phyloP scores from a whole-genome alignment of 2,113 vertebrate genomes.

The Nothoprocta perdicaria region DNA sequence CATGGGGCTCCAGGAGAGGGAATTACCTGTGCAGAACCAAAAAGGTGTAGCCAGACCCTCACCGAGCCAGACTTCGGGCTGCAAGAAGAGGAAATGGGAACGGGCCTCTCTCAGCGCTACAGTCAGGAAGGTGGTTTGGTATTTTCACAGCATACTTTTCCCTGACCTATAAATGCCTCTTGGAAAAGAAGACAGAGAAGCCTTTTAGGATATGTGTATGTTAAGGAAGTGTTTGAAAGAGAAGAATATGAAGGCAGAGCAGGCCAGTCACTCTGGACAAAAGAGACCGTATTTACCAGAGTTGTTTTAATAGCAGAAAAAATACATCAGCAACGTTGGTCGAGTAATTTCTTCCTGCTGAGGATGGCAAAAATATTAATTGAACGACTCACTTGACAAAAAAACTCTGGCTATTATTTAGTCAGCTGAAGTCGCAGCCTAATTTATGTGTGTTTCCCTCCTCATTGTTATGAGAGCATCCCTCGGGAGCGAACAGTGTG shows the following conservation, averaged over 20 bases:
- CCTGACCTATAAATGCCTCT: not conserved
- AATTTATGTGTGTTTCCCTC: conserved; percentile 29
- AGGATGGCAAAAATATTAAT: conserved; percentile 42
- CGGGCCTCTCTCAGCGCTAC: not conserved
- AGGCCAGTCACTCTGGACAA: not conserved
- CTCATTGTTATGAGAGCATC: conserved; percentile 37
- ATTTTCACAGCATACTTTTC: not conserved
- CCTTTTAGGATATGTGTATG: not conserved
- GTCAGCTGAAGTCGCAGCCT: conserved; percentile 39
- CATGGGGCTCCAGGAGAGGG: not conserved
- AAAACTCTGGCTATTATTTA: conserved; percentile 26
- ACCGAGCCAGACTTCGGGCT: not conserved
- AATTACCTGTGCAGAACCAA: not conserved
- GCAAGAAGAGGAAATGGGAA: not conserved
- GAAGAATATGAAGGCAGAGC: not conserved
- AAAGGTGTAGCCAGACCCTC: not conserved
- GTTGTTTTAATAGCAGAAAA: not conserved
- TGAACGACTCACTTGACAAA: conserved; percentile 21
- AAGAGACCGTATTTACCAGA: not conserved
- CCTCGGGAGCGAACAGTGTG: conserved; percentile 41
- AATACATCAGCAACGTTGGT: not conserved
- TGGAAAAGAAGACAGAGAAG: not conserved
- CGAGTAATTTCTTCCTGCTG: conserved; percentile 18
- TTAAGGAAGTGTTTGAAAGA: conserved; percentile 1
- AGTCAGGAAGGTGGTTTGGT: not conserved